Evolutionary conservation across 2,888 invertebrate species (phyloP).

Genomic region (Candidula unifasciata): DNA sequence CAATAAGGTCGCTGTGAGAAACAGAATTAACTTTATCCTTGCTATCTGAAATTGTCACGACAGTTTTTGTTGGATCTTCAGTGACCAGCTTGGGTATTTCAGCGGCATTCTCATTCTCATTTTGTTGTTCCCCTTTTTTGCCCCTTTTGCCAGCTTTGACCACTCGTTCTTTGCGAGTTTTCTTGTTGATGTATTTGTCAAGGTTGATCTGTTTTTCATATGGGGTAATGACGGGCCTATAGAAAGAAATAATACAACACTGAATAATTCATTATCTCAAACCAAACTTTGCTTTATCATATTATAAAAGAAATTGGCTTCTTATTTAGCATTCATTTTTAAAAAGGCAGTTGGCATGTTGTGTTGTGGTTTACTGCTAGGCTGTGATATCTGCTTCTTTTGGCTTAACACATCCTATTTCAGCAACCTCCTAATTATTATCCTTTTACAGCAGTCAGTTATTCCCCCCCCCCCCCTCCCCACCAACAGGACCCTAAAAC

Average conservation of each 20-base stretch:
- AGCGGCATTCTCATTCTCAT: neutral
- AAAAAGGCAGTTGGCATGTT: too few species aligned
- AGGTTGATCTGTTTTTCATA: slow-evolving; percentile 71
- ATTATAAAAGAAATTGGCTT: neutral
- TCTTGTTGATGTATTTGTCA: slow-evolving; percentile 62
- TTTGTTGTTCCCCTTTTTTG: neutral
- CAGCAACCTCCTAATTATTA: too few species aligned
- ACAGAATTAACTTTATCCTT: neutral
- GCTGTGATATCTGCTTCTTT: too few species aligned
- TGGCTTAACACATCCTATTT: too few species aligned
- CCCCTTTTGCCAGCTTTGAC: neutral
- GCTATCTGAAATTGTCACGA: neutral
- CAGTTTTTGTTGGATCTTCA: neutral
- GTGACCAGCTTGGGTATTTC: neutral
- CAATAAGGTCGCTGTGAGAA: neutral
- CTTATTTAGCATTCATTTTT: too few species aligned
- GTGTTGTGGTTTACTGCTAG: too few species aligned
- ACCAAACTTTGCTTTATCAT: neutral
- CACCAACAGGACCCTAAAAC: too few species aligned
- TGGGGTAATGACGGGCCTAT: slow-evolving; percentile 63
- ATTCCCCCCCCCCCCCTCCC: too few species aligned
- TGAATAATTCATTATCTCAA: neutral
- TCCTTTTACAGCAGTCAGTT: too few species aligned
- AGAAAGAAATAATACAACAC: slow-evolving; percentile 28
- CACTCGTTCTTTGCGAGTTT: slow-evolving; percentile 51